Base-by-base conservation (phyloP, 2,888 invertebrate species). In the Ischnura elegans region DNA sequence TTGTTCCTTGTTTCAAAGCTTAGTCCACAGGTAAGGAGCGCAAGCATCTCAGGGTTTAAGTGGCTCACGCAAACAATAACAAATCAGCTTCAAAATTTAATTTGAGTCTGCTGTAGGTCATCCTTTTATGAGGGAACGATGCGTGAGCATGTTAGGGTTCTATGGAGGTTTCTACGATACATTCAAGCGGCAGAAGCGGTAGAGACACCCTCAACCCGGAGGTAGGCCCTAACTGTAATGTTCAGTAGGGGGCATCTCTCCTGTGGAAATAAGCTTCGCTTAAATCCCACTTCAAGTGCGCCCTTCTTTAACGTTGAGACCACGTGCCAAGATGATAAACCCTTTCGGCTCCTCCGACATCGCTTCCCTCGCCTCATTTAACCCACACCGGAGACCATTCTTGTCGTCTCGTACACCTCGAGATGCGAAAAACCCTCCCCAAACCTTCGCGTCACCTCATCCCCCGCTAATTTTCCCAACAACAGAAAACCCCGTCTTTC, bases 71-170 rank as follows among this genome's bases (percentile, higher is more conserved):
- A 36, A 76, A 76, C 36, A 10, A 76, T 76, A 29, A 76, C 76
- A 36, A 76, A 76, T 76, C 76, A 76, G 76, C 36, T 76, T 76
- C 36, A 29, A 76, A 76, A 76, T 76, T 76, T 76, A 76, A 76
- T 76, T 76, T 76, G 36, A n/a, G 36, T 76, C 13, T 10, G 36
- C 76, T 36, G 76, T 36, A 76, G 76, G 76, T 76, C 25, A 76
- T 76, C 76, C 29, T 76, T 76, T 76, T 76, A 76, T 36, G 76
- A 76, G n/a, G 61, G 61, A 29, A 36, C 76, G 29, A 2, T 16
- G 36, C 76, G 76, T 36, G n/a, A 36, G 36, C 21, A 16, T 61
- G n/a, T 8, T 6, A 61, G 61, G n/a, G n/a, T 61, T 61, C 61
- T 51, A 2, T 51, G 51, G 19, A 51, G 16, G 51, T 51, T 13